A percentile compares a stretch with the other conserved stretches of the same genome.
phyloP scores from a whole-genome alignment of 2,888 invertebrate species.

The Dicycla oo region DNA sequence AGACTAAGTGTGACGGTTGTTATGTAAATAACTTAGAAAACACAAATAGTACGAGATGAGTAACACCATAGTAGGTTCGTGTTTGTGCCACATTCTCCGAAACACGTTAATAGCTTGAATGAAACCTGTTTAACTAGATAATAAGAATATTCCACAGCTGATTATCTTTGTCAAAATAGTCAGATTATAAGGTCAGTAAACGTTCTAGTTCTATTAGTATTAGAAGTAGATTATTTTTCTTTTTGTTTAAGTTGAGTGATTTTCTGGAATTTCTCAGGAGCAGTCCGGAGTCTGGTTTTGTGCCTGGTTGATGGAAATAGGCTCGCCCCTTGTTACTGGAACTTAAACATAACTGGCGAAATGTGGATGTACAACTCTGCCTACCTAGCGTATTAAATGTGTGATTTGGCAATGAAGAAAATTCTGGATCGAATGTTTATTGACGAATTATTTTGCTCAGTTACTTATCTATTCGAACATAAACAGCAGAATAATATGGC shows the following conservation, averaged over 20 bases:
- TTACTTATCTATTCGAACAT: not conserved
- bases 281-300: too few relatives aligned
- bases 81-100: constrained; percentile 59
- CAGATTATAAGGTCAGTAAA: constrained; percentile 32
- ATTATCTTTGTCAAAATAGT: constrained; percentile 55
- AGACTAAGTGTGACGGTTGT: constrained; percentile 22
- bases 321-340: too few relatives aligned
- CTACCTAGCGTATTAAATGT: too few relatives aligned
- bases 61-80: constrained; percentile 45
- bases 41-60: constrained; percentile 57
- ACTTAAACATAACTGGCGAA: too few relatives aligned
- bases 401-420: not conserved
- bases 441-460: not conserved
- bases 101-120: constrained; percentile 59
- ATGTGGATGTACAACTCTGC: too few relatives aligned
- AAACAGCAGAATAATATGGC: not conserved
- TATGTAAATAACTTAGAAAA: constrained; percentile 56
- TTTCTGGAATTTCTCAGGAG: too few relatives aligned
- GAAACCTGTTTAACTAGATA: constrained; percentile 58
- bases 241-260: not conserved
- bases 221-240: too few relatives aligned
- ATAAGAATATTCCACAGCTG: constrained; percentile 51
- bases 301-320: too few relatives aligned
- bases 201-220: constrained; percentile 16
- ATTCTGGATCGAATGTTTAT: not conserved